phyloP scores from a whole-genome alignment of 2,113 vertebrate species.

The Sylvia atricapilla region DNA sequence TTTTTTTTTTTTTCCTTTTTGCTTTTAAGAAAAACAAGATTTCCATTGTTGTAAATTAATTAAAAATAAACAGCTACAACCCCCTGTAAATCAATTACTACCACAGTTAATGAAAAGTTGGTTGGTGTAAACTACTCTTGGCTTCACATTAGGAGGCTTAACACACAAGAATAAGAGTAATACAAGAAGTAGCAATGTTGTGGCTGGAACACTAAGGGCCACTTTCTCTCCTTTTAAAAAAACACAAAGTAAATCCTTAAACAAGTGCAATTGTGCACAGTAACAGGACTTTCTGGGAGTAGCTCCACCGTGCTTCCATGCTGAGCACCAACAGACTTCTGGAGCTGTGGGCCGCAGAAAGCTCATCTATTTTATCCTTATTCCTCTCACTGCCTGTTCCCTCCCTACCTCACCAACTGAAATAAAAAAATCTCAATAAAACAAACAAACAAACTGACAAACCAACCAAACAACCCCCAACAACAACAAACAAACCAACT shows the following conservation, averaged over 20 bases:
- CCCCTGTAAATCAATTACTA: constrained; percentile 57
- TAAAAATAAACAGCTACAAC: constrained; percentile 56
- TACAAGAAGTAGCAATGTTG: constrained; percentile 36
- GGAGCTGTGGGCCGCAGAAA: neutral
- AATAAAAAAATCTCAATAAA: neutral
- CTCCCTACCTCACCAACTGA: neutral
- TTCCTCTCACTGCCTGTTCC: neutral
- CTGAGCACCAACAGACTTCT: neutral
- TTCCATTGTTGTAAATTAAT: constrained; percentile 68
- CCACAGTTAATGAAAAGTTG: constrained; percentile 44
- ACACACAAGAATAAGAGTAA: constrained; percentile 51
- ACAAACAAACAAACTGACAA: neutral
- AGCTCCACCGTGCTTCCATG: neutral
- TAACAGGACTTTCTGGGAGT: neutral
- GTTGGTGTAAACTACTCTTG: constrained; percentile 43
- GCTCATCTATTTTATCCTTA: neutral
- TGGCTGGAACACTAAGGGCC: constrained; percentile 2
- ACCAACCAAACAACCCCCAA: neutral
- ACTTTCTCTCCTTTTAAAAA: neutral
- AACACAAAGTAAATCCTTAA: neutral
- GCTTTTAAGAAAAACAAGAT: constrained; percentile 67
- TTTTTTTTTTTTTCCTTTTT: neutral
- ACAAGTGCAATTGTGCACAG: neutral
- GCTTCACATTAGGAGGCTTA: constrained; percentile 63
- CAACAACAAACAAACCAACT: neutral